Evolutionary conservation across 2,113 vertebrate genomes (phyloP).

Genomic region (Sprattus sprattus): DNA sequence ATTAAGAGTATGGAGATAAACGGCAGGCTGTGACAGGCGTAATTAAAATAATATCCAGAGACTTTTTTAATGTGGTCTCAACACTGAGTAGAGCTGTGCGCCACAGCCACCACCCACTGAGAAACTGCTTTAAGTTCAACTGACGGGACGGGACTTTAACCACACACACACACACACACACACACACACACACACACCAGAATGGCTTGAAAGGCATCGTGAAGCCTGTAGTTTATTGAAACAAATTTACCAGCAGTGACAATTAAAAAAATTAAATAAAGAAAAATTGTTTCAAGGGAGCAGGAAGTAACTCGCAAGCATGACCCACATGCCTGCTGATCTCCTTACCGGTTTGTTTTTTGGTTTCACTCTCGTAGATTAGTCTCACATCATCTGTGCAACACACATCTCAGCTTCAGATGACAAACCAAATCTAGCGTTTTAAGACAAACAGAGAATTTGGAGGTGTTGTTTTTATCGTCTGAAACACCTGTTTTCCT

Average conservation of each 20-base stretch:
- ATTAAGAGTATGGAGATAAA: not conserved
- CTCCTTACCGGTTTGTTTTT: not conserved
- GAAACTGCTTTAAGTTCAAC: not conserved
- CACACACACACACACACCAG: too few species aligned
- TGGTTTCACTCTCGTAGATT: not conserved
- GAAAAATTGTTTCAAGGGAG: too few species aligned
- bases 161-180: not conserved
- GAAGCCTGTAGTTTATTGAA: too few species aligned
- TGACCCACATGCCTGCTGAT: not conserved
- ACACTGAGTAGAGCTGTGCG: too few species aligned
- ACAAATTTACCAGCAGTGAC: too few species aligned
- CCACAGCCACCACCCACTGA: not conserved
- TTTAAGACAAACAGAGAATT: not conserved
- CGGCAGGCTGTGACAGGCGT: not conserved
- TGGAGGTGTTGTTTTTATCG: not conserved
- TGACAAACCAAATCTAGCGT: not conserved
- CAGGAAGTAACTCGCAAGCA: not conserved
- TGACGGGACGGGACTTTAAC: not conserved
- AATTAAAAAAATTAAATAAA: too few species aligned
- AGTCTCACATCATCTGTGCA: not conserved
- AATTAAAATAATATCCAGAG: conserved; percentile 1
- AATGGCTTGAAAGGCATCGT: too few species aligned
- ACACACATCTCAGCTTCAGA: not conserved
- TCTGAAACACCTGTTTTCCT: not conserved
- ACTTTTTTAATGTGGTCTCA: not conserved